phyloP scores from a whole-genome alignment of 2,888 invertebrate genomes.

The Cephonodes hylas region DNA sequence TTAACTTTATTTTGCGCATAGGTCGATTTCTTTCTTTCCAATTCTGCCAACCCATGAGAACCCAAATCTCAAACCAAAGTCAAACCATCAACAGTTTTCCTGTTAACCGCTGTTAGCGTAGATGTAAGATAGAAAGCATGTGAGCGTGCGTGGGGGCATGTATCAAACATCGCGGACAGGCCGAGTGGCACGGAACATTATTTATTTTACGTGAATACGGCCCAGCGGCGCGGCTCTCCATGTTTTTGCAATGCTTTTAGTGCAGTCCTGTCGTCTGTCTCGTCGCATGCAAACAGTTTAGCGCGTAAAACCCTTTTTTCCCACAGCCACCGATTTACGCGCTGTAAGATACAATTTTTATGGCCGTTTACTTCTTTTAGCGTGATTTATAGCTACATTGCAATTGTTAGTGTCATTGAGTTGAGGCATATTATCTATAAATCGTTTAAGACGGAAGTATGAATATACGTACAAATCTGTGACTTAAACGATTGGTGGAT shows the following conservation, averaged over 20 bases:
- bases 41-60: no score
- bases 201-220: conserved; percentile 70
- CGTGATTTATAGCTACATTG: no score
- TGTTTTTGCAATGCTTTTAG: conserved; percentile 60
- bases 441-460: no score
- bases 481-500: no score
- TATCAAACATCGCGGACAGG: conserved; percentile 52
- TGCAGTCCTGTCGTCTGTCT: conserved; percentile 42
- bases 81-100: no score
- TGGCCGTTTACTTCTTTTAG: not conserved
- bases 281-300: conserved; percentile 70
- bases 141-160: conserved; percentile 42
- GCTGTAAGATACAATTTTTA: conserved; percentile 7
- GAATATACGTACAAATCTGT: no score
- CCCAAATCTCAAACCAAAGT: no score
- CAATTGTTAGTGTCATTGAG: no score
- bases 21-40: no score
- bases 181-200: conserved; percentile 62
- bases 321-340: conserved; percentile 23
- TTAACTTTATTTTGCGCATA: no score
- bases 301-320: conserved; percentile 50
- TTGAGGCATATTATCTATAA: no score
- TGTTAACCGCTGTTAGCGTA: not conserved
- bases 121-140: conserved; percentile 32
- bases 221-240: conserved; percentile 26